Base-by-base conservation (phyloP, 2,888 invertebrate genomes). In the Mesorhabditis spiculigera region DNA sequence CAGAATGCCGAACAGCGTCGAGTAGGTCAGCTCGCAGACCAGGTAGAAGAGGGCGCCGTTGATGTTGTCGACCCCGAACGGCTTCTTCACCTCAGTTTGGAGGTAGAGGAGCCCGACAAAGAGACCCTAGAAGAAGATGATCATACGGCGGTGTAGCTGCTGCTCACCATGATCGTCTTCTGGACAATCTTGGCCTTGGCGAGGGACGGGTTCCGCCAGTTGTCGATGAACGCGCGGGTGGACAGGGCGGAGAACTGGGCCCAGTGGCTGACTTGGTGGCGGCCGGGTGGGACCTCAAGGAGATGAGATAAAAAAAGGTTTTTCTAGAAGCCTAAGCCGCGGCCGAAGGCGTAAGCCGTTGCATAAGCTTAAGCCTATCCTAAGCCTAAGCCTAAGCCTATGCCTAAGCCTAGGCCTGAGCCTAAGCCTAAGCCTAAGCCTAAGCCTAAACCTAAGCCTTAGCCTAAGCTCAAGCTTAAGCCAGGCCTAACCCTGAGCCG, bases 11-110 rank as follows among this genome's bases (percentile, higher is more conserved):
- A 94, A 94, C 13, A 93, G 91, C 87, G 94, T 94, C 84, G 93
- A 93, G 87, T 95, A 94, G 6, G 73, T 79, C 62, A 79, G 68
- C 45, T 79, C 75, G 13, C 66, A 68, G 44, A 94, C 89, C 86
- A 94, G 92, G 84, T 94, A 90, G 86, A 94, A 95, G 70, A 95
- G 89, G 42, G 92, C 93, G 50, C 94, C 95, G 86, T 94, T 95
- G 78, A 95, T 93, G 86, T 95, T 95, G 91, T 93, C 92, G 0
- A 95, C 93, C 93, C 95, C 82, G 50, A 50, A 64, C 16, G 43
- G 16, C 16, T 65, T 3, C 70, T 61, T n/a, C 10, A 50, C n/a
- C n/a, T 50, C 13, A 2, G 63, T 69, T 44, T 67, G 65, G 16
- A 72, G 67, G 87, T 93, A 96, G 76, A 96, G 92, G 65, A 93